Conservation (phyloP, 2,888 invertebrate genomes). For the Disparrhopalites patrizii region DNA sequence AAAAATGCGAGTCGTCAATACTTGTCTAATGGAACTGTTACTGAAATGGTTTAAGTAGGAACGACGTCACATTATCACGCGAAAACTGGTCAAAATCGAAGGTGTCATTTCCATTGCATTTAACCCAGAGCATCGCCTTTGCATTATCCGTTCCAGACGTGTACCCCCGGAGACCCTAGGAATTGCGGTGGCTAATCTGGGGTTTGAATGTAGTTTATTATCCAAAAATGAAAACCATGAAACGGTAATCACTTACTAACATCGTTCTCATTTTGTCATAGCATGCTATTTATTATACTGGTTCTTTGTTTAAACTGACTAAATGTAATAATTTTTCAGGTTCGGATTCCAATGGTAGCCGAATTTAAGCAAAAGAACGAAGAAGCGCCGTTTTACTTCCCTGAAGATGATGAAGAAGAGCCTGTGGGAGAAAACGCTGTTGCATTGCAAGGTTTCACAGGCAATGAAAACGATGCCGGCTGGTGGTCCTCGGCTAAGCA, state of each 20-base stretch:
- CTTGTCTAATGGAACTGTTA: too few relatives aligned
- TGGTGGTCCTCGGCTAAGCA: slow-evolving; percentile 25
- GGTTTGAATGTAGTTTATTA: slow-evolving; percentile 36
- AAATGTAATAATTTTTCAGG: slow-evolving; percentile 1
- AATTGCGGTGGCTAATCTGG: slow-evolving; percentile 38
- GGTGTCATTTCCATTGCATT: slow-evolving; percentile 45
- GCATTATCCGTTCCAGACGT: slow-evolving; percentile 39
- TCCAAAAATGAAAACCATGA: slow-evolving; percentile 41
- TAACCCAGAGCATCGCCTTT: slow-evolving; percentile 33
- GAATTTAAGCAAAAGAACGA: slow-evolving; percentile 10
- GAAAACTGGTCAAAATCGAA: slow-evolving; percentile 33
- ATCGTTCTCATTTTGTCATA: too few relatives aligned
- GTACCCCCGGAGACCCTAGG: slow-evolving; percentile 37
- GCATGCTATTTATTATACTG: too few relatives aligned
- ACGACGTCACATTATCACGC: slow-evolving; percentile 33
- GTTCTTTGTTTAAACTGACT: not conserved
- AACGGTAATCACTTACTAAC: too few relatives aligned
- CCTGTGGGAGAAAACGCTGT: slow-evolving; percentile 18
- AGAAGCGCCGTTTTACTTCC: slow-evolving; percentile 26
- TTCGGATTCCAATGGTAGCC: slow-evolving; percentile 21
- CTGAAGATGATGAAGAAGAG: slow-evolving; percentile 27
- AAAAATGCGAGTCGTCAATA: not conserved
- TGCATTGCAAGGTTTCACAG: slow-evolving; percentile 24
- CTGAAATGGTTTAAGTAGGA: slow-evolving; percentile 16
- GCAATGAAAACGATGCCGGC: slow-evolving; percentile 9